Evolutionary conservation across 2,797 vertebrate species (phyloP), one percentile per base, ranked within the genome.

Genomic region (Spinus olivaceus): DNA sequence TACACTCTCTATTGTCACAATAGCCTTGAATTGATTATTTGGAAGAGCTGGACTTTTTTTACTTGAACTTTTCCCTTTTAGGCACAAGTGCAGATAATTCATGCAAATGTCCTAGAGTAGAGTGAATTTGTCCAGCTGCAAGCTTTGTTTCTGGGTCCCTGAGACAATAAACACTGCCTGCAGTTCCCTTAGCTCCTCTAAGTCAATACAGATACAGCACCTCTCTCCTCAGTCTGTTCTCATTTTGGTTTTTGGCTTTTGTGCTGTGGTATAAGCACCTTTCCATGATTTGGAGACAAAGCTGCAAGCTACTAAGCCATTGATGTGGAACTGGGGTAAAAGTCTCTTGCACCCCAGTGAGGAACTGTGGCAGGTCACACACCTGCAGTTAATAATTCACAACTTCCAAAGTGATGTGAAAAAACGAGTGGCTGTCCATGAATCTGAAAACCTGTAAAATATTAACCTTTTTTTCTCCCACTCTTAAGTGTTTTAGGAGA

Each of bases 301-400:
- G 20, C 44, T 86, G 44, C n/a, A 46, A 70, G 66, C 49, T 63
- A 17, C 81, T 53, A 69, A 90, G n/a, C 23, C 2, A 1, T 27
- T 91, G 28, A 39, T 76, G 15, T 32, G 28, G 50, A 81, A 59
- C 56, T 10, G 28, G 60, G 24, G 53, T 90, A 42, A 60, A 87
- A 72, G 50, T 70, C 24, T 88, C 39, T 70, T 86, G 23, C 37
- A 63, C 50, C 65, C 35, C 50, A 46, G 22, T 49, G 41, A 92
- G 54, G 28, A 50, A 35, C 72, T 78, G 69, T 81, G 79, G 47
- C 56, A 72, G 30, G 23, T 92, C 51, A 84, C 69, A 93, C 37
- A 54, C 82, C 44, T 91, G 72, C 59, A 76, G 81, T 89, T 94
- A 95, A 72, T 94, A 84, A 88, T 90, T 90, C 71, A 70, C 59